Evolutionary conservation across 1,140 invertebrate species (phyloP).

Genomic region (Aricia agestis): DNA sequence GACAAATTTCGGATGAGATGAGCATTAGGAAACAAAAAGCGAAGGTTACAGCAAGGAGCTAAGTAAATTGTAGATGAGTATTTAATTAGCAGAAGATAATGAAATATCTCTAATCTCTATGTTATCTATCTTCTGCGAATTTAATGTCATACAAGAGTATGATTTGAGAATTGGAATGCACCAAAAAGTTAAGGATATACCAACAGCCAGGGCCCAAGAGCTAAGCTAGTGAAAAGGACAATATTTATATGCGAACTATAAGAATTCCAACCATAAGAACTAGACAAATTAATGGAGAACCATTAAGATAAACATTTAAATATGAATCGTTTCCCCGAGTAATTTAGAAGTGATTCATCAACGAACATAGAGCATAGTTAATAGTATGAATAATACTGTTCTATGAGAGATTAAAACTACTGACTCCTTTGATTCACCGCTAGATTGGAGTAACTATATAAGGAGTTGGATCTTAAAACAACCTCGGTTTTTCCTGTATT

Average conservation of each 20-base stretch:
- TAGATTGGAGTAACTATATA: not conserved
- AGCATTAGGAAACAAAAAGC: too few species aligned
- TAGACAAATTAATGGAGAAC: not conserved
- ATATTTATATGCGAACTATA: not conserved
- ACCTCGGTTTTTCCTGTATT: not conserved
- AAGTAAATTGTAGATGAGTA: too few species aligned
- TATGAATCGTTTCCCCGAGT: not conserved
- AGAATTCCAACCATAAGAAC: not conserved
- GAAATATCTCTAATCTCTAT: too few species aligned
- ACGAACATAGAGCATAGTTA: not conserved
- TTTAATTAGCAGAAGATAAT: too few species aligned
- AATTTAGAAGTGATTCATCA: constrained; percentile 1
- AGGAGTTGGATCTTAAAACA: not conserved
- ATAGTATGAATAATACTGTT: not conserved
- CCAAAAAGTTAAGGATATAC: too few species aligned
- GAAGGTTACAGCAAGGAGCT: too few species aligned
- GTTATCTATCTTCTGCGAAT: too few species aligned
- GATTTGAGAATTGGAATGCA: too few species aligned
- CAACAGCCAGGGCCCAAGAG: too few species aligned
- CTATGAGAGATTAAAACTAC: not conserved
- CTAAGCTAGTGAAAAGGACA: not conserved
- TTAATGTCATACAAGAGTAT: too few species aligned
- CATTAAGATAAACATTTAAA: not conserved
- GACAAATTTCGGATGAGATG: too few species aligned
- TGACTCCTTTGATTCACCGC: not conserved